These are phyloP conservation scores for Cossypha polioptera DNA, from an alignment of 2,797 vertebrate species.

Conservation along the genomic window DNA sequence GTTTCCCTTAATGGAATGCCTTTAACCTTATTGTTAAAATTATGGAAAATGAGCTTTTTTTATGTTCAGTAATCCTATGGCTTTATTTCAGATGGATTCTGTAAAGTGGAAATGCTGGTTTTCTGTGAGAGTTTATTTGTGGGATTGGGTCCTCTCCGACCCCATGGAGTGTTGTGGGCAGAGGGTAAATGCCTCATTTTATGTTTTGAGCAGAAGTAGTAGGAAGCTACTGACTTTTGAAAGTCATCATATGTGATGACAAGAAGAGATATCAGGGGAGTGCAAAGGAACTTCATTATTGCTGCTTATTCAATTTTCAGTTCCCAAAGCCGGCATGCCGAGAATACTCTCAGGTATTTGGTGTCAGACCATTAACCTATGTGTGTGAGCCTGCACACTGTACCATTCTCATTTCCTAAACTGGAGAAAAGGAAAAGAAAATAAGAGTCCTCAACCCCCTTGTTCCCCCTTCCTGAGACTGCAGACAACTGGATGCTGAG, in stretches of 20 bases:
- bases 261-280: neutral
- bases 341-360: conserved; percentile 35
- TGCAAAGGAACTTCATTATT: conserved; percentile 25
- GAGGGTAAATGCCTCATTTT: neutral
- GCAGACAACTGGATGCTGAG: neutral
- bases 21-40: neutral
- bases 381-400: neutral
- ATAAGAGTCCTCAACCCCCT: neutral
- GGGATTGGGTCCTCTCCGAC: neutral
- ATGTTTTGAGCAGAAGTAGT: neutral
- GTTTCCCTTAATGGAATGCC: neutral
- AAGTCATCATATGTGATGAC: neutral
- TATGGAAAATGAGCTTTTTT: neutral
- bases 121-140: neutral
- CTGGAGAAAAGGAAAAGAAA: neutral
- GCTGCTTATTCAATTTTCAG: conserved; percentile 41
- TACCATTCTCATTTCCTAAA: neutral
- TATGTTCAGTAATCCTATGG: neutral
- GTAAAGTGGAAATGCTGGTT: neutral
- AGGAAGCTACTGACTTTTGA: conserved; percentile 14
- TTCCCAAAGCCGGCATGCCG: neutral
- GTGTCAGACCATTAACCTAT: conserved; percentile 44
- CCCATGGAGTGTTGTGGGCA: neutral
- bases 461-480: neutral
- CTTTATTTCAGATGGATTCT: neutral